Base-by-base conservation (phyloP, 2,888 invertebrate species). In the Ophion obscuratus region DNA sequence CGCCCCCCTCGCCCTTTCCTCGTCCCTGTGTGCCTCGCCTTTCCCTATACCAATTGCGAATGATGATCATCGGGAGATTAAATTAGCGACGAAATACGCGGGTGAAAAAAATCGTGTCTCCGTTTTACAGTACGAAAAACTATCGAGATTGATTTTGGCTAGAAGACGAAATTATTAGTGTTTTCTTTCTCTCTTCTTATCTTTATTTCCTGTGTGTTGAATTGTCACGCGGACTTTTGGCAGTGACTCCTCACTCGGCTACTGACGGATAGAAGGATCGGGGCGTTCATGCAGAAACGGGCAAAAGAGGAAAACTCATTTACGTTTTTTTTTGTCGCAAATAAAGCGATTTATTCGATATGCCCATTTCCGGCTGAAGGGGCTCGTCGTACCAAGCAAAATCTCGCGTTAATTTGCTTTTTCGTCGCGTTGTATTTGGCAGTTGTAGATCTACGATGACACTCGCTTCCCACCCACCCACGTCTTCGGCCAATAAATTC, bases 171-270 rank as follows among this genome's bases (percentile, higher is more conserved):
- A 70, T 75, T 62, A 11, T 53, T 20, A 7, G 11, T 47, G n/a
- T 40, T 17, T 6, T 47, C 14, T 66, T 31, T 66, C 31, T 66
- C 74, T 9, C 74, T 40, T 14, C 14, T 70, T 3, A 14, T 17
- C 27, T 70, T 70, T 7, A n/a, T 67, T 83, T 68, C 47, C 75
- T 70, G n/a, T 71, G n/a, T 71, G 73, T 62, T 64, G 17, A 68
- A 70, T 44, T 47, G 62, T 64, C 62, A 89, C 89, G 88, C 90
- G 92, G 92, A 91, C 88, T 93, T 93, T 93, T 92, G 94, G 94
- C 94, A 94, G 94, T 94, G 93, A 93, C 90, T 90, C 47, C 92
- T 94, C 90, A 91, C 91, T 92, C 91, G 91, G 90, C 73, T 73
- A 90, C 47, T 14, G 1, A 91, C 92, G 92, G 91, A 90, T 92